Conservation (phyloP, 1,140 invertebrate species). For the Notospermus geniculatus region DNA sequence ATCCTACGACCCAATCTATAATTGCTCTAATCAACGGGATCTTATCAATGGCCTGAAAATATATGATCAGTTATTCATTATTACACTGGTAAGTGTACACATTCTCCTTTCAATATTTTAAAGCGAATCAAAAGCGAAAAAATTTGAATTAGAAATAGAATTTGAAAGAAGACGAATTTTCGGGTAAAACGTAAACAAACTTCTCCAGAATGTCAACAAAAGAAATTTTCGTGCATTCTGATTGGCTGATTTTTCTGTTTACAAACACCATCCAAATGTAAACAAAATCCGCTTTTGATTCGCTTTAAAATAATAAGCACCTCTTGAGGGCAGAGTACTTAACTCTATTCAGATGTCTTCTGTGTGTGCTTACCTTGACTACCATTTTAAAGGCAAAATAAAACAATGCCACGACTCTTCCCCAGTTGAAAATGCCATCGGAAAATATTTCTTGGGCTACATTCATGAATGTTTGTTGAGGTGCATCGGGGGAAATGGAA, state of each 20-base stretch:
- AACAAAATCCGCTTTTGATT: too few relatives aligned
- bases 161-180: too few relatives aligned
- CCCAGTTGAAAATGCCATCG: conserved; percentile 53
- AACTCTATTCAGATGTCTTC: not conserved
- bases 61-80: conserved; percentile 13
- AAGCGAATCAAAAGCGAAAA: not conserved
- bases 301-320: not conserved
- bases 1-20: conserved; percentile 51
- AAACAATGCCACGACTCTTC: conserved; percentile 49
- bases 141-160: too few relatives aligned
- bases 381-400: conserved; percentile 56
- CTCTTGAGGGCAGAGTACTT: too few relatives aligned
- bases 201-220: too few relatives aligned
- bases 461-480: conserved; percentile 44
- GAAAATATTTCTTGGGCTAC: conserved; percentile 50
- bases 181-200: too few relatives aligned
- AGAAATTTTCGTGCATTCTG: too few relatives aligned
- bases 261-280: too few relatives aligned
- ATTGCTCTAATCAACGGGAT: conserved; percentile 48
- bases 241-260: too few relatives aligned
- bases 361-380: conserved; percentile 39
- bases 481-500: conserved; percentile 43
- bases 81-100: not conserved
- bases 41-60: conserved; percentile 46
- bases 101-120: not conserved